Base-by-base conservation (phyloP, 2,797 vertebrate species). In the Myiotriccus ornatus region DNA sequence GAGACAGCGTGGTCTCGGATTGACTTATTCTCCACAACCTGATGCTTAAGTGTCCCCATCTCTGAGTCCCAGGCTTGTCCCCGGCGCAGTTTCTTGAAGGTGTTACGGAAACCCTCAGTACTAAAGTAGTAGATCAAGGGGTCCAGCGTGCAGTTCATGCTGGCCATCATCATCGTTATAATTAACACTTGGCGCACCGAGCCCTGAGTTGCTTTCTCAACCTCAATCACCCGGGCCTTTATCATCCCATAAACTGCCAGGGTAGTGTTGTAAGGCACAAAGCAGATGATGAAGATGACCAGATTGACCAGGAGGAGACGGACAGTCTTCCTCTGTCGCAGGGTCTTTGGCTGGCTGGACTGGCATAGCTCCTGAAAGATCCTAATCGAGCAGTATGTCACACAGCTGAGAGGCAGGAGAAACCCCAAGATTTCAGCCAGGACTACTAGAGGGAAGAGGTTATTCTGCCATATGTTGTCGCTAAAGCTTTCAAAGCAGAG, bases 101-200 rank as follows among this genome's bases (percentile, higher is more conserved):
- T 98, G 92, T 98, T 98, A 6, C 93, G 97, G 94, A 98, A 98
- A 6, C 98, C 98, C 89, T 98, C 98, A 0, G 98, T 98, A 75
- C 97, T 98, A 20, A 98, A 98, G 89, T 98, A 98, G 84, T 98
- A 98, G 78, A 98, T 96, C 65, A 98, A 65, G 10, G 98, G 98
- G 78, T 98, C 98, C 85, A 98, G 95, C 2, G 46, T 97, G 59
- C 98, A 98, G 95, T 98, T 98, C 96, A 97, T 97, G 59, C 98
- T 95, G 63, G 98, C 97, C 82, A 98, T 41, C 65, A 98, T 86
- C 93, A 98, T 97, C 0, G 97, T 95, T 8, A 87, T 68, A 56
- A 98, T 97, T 44, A 98, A 91, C 1, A 90, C 95, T 3, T 81
- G 23, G 43, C 98, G 98, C 71, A 98, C 95, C 0, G 52, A 93